These are phyloP conservation scores for Plebejus anna DNA, from an alignment of 2,888 invertebrate genomes.

Conservation along the genomic window DNA sequence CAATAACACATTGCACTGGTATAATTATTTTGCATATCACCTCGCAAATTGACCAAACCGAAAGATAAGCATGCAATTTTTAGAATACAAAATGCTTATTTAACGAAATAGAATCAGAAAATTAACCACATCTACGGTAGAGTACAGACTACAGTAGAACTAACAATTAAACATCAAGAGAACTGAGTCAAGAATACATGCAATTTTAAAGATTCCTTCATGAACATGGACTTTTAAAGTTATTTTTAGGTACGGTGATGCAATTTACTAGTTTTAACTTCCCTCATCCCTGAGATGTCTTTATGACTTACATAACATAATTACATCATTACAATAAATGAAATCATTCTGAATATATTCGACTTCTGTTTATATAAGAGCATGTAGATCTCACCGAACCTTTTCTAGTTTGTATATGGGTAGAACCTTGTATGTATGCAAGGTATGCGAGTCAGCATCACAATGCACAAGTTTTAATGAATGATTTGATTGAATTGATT, in stretches of 20 bases:
- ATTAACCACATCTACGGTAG: neutral
- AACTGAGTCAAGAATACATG: neutral
- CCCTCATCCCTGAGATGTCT: neutral
- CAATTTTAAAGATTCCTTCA: neutral
- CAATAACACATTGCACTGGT: constrained; percentile 51
- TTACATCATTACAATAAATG: constrained; percentile 1
- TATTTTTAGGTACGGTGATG: neutral
- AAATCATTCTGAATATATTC: constrained; percentile 12
- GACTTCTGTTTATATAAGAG: neutral
- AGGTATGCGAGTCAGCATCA: neutral
- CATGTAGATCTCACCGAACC: neutral
- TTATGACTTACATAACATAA: neutral
- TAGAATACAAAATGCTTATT: neutral
- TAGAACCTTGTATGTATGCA: neutral
- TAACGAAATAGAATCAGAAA: neutral
- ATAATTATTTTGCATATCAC: constrained; percentile 8
- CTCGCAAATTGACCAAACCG: neutral
- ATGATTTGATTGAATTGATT: neutral
- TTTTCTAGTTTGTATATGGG: constrained; percentile 7
- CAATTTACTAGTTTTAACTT: neutral
- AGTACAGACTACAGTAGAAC: too few relatives aligned
- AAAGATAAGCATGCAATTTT: neutral
- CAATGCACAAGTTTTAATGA: neutral
- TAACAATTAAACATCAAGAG: neutral
- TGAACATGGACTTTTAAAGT: neutral